Conservation (phyloP, 2,797 vertebrate genomes). For the Paguma larvata region DNA sequence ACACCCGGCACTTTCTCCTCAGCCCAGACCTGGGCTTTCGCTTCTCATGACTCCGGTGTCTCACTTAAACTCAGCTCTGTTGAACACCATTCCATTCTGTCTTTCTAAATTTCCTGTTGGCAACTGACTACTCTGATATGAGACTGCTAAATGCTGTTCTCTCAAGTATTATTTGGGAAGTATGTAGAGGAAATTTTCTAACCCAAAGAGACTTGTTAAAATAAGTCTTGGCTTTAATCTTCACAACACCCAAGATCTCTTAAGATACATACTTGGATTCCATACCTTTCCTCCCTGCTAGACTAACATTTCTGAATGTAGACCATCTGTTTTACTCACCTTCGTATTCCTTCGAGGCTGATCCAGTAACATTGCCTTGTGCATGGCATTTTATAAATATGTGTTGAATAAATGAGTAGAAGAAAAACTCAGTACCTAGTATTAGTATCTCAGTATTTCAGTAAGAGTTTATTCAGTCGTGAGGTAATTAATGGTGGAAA, state of each 20-base stretch:
- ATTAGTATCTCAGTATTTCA: background rate
- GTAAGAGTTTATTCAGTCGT: constrained; percentile 77
- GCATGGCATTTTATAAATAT: background rate
- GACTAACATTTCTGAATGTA: background rate
- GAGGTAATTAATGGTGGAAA: constrained; percentile 73
- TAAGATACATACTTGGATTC: background rate
- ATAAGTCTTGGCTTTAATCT: background rate
- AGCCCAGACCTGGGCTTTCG: background rate
- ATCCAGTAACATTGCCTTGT: background rate
- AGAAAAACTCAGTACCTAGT: constrained; percentile 61
- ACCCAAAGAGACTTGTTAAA: background rate
- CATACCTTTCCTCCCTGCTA: background rate
- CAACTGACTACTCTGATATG: background rate
- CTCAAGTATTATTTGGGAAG: background rate
- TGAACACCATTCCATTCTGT: background rate
- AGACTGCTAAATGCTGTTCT: background rate
- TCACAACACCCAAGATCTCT: background rate
- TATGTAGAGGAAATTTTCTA: background rate
- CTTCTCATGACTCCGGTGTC: background rate
- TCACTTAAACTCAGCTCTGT: background rate
- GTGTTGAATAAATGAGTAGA: background rate
- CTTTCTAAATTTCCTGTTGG: background rate
- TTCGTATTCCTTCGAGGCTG: background rate
- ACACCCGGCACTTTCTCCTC: rapidly evolving
- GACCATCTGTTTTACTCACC: background rate